Evolutionary conservation across 2,888 invertebrate species (phyloP), one percentile per base, ranked within the genome.

Genomic region (Folsomia candida): DNA sequence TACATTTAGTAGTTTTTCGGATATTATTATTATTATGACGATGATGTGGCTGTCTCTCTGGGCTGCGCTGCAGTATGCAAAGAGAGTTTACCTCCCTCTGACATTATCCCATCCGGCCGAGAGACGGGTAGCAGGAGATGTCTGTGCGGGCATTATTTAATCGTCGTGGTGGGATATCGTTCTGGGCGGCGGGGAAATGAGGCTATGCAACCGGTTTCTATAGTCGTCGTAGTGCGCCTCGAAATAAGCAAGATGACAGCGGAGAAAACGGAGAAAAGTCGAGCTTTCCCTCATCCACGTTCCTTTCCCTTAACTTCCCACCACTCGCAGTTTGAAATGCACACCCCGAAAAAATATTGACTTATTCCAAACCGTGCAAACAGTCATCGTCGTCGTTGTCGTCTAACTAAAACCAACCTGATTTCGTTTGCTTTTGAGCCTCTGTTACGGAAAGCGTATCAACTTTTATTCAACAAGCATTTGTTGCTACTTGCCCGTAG

Each of bases 381-480:
- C 37, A 14, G 6, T 14, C 37, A 37, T n/a, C n/a, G n/a, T n/a
- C n/a, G n/a, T n/a, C n/a, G n/a, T n/a, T n/a, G n/a, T n/a, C n/a
- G n/a, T n/a, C n/a, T n/a, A 62, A 27, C 59, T 26, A 25, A 59
- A 25, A 59, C n/a, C 22, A 3, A 28, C 28, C 29, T 26, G 62
- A 28, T 62, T 62, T 62, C 27, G n/a, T 62, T 62, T 29, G 28
- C 62, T 62, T 37, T 37, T 14, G 14, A 37, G 14, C 37, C 14
- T 14, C 37, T 37, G 51, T 28, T 27, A 29, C 27, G 37, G n/a
- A n/a, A 62, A 28, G 47, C 37, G n/a, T 57, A 4, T 62, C 28
- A 59, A 62, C 28, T 63, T 51, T 74, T 73, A 75, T 77, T 78
- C 78, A 78, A 78, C 78, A 78, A 78, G 77, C 78, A 78, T 73